Evolutionary conservation across 2,113 vertebrate genomes (phyloP).

Genomic region (Heloderma charlesbogerti): DNA sequence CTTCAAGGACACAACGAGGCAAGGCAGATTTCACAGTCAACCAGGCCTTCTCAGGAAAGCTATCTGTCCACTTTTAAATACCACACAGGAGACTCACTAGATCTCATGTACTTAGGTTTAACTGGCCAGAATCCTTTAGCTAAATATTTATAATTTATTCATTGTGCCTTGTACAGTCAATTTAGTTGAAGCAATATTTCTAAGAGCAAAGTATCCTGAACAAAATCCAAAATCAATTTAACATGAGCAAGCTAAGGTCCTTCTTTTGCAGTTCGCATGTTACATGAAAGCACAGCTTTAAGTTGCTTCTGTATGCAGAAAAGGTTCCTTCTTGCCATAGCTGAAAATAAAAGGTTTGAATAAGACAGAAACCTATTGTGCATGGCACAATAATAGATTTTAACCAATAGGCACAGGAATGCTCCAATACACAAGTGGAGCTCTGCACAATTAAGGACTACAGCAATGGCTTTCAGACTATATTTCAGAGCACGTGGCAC

Average conservation of each 20-base stretch:
- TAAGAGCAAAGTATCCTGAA: background rate
- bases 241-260: background rate
- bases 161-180: conserved; percentile 19
- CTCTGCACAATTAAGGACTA: background rate
- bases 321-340: background rate
- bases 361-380: background rate
- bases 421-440: background rate
- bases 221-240: too few relatives aligned
- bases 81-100: conserved; percentile 3
- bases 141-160: conserved; percentile 20
- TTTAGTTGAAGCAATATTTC: conserved; percentile 16
- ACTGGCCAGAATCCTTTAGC: background rate
- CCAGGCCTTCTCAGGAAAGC: conserved; percentile 33
- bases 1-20: background rate
- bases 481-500: background rate
- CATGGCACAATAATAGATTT: background rate
- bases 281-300: background rate
- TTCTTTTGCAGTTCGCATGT: background rate
- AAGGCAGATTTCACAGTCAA: background rate
- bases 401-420: background rate
- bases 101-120: conserved; percentile 39
- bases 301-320: background rate
- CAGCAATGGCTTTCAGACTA: background rate
- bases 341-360: background rate
- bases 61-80: conserved; percentile 49